Base-by-base conservation (phyloP, 1,140 invertebrate species). In the Campoletis sonorensis region DNA sequence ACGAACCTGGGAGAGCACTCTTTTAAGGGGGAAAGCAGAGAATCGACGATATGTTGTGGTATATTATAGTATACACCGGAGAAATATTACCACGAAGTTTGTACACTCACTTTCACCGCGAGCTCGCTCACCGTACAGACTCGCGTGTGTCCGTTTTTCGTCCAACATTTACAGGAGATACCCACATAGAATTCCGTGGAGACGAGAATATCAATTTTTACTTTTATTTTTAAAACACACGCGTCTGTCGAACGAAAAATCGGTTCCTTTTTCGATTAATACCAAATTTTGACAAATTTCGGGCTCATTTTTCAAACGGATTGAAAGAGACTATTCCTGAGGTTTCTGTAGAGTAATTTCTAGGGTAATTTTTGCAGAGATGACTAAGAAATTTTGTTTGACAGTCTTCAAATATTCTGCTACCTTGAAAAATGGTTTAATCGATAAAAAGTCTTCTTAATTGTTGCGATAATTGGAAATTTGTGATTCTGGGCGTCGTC, bases 11-110 rank as follows among this genome's bases (percentile, higher is more conserved):
- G 85, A 82, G 61, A 79, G 85, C 86, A 64, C 61, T 86, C 84
- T 88, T 84, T 84, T 84, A 85, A 83, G 86, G 88, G 88, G 85
- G 89, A 90, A 90, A 90, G 89, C 87, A 89, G 84, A 64, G 61
- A 33, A 54, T 27, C 58, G 37, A 54, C 75, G 61, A 64, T 64
- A 64, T 64, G 61, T 27, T 8, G 61, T 18, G 61, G 23, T 64
- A 64, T 27, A 27, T 27, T 54, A 54, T 54, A 54, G 40, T 54
- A n/a, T 54, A 54, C n/a, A 54, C n/a, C n/a, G 10, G n/a, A 27
- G 61, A 27, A 64, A 64, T 64, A 64, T 64, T 64, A 13, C 61
- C 54, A n/a, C n/a, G 68, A 26, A 71, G 68, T 71, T n/a, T 71
- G 54, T 85, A 86, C 82, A 45, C 40, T 89, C 86, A 87, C 89